A percentile compares a stretch with the other conserved stretches of the same genome.
Evolutionary conservation across 2,888 invertebrate species (phyloP).

Genomic region (Germaria angustata): DNA sequence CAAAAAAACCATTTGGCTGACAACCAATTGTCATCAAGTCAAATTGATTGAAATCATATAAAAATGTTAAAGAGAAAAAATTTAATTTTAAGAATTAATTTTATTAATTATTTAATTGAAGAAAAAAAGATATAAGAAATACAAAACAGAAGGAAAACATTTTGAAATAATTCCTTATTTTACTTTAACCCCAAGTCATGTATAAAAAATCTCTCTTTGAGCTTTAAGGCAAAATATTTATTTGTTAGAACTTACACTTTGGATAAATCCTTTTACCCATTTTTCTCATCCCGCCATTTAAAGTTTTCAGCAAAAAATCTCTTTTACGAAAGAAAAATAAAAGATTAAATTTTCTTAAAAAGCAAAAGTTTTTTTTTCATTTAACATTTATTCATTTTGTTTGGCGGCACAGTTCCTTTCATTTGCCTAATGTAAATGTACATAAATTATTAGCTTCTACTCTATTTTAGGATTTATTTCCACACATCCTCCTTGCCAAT

Average conservation of each 20-base stretch:
- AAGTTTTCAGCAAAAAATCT: constrained; percentile 15
- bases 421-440: constrained; percentile 37
- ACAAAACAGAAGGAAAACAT: background rate
- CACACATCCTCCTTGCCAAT: background rate
- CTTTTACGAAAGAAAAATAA: background rate
- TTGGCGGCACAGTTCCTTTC: background rate
- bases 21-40: constrained; percentile 37
- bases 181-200: no score
- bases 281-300: background rate
- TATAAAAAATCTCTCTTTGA: no score
- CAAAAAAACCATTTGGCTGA: background rate
- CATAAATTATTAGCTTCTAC: constrained; percentile 25
- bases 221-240: no score
- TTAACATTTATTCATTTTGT: constrained; percentile 9
- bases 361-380: constrained; percentile 24
- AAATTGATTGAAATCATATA: constrained; percentile 6
- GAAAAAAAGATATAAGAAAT: background rate
- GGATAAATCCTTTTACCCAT: background rate
- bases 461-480: background rate
- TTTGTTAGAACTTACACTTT: constrained; percentile 20
- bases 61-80: background rate
- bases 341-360: background rate
- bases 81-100: background rate
- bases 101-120: background rate
- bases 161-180: no score